Conservation (phyloP, 2,888 invertebrate species). For the Limnephilus rhombicus region DNA sequence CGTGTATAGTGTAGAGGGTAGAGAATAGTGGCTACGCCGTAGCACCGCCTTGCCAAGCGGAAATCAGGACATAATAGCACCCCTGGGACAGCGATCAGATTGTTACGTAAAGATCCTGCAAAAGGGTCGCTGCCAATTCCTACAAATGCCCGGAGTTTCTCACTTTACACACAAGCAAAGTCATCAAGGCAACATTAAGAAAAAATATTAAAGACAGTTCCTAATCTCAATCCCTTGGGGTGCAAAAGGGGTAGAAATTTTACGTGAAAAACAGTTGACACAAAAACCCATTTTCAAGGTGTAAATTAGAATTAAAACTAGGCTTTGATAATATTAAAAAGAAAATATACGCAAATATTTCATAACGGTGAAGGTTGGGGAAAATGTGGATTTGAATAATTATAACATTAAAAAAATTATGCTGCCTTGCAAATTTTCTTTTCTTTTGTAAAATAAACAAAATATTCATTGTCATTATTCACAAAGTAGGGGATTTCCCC, state of each 20-base stretch:
- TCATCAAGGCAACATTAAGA: background rate
- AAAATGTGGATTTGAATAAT: background rate
- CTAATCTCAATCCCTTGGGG: background rate
- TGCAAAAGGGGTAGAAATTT: background rate
- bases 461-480: constrained; percentile 11
- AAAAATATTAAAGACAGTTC: background rate
- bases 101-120: constrained; percentile 6
- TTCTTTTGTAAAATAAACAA: background rate
- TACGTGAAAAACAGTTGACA: background rate
- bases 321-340: background rate
- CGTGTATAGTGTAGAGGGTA: too few species aligned
- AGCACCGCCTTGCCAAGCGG: constrained; percentile 13
- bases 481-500: background rate
- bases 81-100: constrained; percentile 27
- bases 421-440: background rate
- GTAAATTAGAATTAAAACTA: background rate
- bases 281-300: background rate
- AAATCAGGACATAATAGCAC: constrained; percentile 4
- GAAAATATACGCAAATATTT: background rate
- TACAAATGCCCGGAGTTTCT: background rate
- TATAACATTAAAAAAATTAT: background rate
- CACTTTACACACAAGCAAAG: background rate
- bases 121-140: background rate
- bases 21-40: constrained; percentile 7
- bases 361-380: background rate